Percentiles rank a stretch among this genome's conserved stretches.
Evolutionary conservation across 2,888 invertebrate genomes (phyloP).

Genomic region (Calameuta pallipes): DNA sequence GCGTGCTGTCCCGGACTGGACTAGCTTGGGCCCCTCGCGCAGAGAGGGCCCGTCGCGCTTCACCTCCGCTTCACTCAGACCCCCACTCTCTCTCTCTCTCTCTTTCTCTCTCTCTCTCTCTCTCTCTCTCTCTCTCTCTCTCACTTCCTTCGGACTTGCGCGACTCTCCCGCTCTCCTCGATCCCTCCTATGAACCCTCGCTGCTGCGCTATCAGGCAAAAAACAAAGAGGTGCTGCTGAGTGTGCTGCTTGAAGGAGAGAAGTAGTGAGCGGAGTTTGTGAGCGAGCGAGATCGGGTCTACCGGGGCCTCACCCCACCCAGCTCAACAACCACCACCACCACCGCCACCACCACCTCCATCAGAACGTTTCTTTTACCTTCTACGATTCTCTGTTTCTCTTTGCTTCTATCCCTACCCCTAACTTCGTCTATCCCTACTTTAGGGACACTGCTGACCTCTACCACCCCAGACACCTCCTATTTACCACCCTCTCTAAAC

Average conservation of each 20-base stretch:
- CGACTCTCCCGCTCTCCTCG: slow-evolving; percentile 33
- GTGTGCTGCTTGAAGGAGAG: not conserved
- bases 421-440: not conserved
- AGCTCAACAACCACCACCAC: not conserved
- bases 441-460: not conserved
- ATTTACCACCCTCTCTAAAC: not conserved
- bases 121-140: slow-evolving; percentile 31
- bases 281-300: not conserved
- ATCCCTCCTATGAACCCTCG: slow-evolving; percentile 8
- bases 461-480: not conserved
- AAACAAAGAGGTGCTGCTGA: slow-evolving; percentile 2
- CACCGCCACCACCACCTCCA: not conserved
- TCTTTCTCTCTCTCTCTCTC: slow-evolving; percentile 30
- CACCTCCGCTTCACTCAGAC: slow-evolving; percentile 57
- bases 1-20: slow-evolving; percentile 66
- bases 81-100: slow-evolving; percentile 39
- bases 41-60: slow-evolving; percentile 64
- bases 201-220: slow-evolving; percentile 30
- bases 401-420: not conserved
- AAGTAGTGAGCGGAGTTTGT: not conserved
- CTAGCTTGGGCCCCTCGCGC: slow-evolving; percentile 63
- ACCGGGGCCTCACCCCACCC: not conserved
- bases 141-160: slow-evolving; percentile 33
- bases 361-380: not conserved
- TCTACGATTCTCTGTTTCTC: not conserved